Percentiles rank a stretch among this genome's conserved stretches.
Evolutionary conservation across 1,140 invertebrate species (phyloP).

Genomic region (Stegodyphus mimosarum): DNA sequence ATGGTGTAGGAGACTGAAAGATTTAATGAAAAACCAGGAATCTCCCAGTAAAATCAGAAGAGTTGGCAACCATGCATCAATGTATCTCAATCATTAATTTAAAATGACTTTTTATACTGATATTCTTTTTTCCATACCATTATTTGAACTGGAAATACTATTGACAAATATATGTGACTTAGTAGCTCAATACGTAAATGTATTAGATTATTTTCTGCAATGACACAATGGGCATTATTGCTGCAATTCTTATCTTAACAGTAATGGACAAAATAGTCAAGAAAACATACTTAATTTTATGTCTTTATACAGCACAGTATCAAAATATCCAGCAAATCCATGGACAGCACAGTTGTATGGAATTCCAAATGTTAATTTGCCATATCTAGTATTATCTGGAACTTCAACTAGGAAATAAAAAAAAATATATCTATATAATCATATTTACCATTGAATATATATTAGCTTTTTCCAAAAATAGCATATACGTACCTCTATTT

Average conservation of each 20-base stretch:
- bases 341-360: constrained; percentile 83
- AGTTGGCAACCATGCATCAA: too few species aligned
- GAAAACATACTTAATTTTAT: constrained; percentile 77
- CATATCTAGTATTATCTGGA: constrained; percentile 80
- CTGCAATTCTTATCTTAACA: neutral
- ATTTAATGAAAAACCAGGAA: too few species aligned
- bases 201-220: too few species aligned
- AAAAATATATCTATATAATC: neutral
- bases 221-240: too few species aligned
- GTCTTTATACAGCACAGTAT: constrained; percentile 85
- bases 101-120: too few species aligned
- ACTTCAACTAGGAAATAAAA: constrained; percentile 66
- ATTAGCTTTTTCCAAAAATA: neutral
- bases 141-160: too few species aligned
- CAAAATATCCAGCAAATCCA: constrained; percentile 96
- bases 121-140: too few species aligned
- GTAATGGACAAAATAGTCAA: neutral
- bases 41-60: too few species aligned
- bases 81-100: too few species aligned
- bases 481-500: constrained; percentile 71
- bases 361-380: constrained; percentile 77
- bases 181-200: too few species aligned
- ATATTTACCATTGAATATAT: neutral
- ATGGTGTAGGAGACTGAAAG: too few species aligned
- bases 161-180: too few species aligned